Evolutionary conservation across 2,888 invertebrate genomes (phyloP).

Genomic region (Coleophora flavipennella): DNA sequence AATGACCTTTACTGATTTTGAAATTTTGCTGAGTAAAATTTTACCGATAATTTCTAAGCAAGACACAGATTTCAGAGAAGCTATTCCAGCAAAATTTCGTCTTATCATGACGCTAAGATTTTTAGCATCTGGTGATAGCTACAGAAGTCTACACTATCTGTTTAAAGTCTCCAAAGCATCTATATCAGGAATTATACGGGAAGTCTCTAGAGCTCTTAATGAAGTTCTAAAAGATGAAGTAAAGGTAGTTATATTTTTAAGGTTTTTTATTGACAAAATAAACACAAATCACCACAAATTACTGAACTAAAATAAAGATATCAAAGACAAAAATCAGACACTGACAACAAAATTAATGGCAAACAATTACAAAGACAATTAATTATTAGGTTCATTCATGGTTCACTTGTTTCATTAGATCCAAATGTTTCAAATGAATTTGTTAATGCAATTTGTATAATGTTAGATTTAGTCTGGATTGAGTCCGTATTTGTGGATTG

Average conservation of each 20-base stretch:
- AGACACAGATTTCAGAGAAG: constrained; percentile 17
- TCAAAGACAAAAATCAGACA: no score
- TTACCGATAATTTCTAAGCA: constrained; percentile 24
- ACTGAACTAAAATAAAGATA: no score
- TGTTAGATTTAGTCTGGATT: constrained; percentile 14
- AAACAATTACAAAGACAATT: no score
- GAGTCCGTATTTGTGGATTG: constrained; percentile 6
- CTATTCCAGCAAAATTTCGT: constrained; percentile 18
- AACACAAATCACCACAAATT: no score
- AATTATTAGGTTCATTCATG: constrained; percentile 7
- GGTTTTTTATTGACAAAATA: no score
- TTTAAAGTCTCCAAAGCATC: constrained; percentile 22
- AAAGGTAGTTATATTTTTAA: no score
- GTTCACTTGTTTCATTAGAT: constrained; percentile 13
- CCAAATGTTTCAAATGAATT: constrained; percentile 13
- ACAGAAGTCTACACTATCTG: constrained; percentile 18
- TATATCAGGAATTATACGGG: constrained; percentile 23
- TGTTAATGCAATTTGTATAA: constrained; percentile 12
- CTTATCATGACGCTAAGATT: constrained; percentile 25
- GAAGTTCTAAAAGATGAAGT: constrained; percentile 21
- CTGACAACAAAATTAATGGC: no score
- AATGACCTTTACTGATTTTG: constrained; percentile 19
- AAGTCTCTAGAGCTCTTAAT: constrained; percentile 25
- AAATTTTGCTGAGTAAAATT: constrained; percentile 22
- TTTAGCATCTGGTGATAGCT: constrained; percentile 19